phyloP scores from a whole-genome alignment of 2,888 invertebrate species.

The Griposia aprilina region DNA sequence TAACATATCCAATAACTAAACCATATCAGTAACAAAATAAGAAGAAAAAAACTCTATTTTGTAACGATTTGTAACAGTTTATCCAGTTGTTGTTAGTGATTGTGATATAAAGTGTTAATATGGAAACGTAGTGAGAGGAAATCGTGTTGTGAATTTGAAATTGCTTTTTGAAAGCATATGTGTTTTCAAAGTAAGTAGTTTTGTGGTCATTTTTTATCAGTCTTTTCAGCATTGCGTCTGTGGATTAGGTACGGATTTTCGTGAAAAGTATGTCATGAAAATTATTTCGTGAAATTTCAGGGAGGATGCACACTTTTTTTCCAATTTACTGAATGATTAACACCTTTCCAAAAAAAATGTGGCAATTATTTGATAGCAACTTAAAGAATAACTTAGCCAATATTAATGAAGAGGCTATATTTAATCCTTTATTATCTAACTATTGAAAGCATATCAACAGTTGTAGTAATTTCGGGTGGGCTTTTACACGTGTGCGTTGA shows the following conservation, averaged over 20 bases:
- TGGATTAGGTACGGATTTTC: not conserved
- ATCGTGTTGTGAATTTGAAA: conserved; percentile 56
- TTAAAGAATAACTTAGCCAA: not conserved
- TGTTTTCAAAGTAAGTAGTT: conserved; percentile 55
- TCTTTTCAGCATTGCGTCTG: not conserved
- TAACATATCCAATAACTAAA: conserved; percentile 66
- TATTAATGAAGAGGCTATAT: not conserved
- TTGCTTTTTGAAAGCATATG: conserved; percentile 47
- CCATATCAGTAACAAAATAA: conserved; percentile 64
- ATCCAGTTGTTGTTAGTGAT: conserved; percentile 35
- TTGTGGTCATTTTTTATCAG: not conserved
- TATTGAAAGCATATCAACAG: conserved; percentile 38
- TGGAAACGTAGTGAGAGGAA: conserved; percentile 32
- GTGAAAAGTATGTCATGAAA: not conserved
- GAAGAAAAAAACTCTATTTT: conserved; percentile 48
- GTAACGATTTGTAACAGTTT: conserved; percentile 40
- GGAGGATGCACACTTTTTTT: not conserved
- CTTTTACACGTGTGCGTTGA: conserved; percentile 34
- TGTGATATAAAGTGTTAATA: conserved; percentile 49
- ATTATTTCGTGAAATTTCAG: not conserved
- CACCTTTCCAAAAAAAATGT: not conserved
- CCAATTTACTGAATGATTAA: not conserved
- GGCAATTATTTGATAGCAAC: no score
- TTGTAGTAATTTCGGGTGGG: conserved; percentile 38
- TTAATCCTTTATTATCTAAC: not conserved